Percentiles rank a stretch among this genome's conserved stretches.
Conservation (phyloP, 1,140 invertebrate genomes). For the Andricus grossulariae region DNA sequence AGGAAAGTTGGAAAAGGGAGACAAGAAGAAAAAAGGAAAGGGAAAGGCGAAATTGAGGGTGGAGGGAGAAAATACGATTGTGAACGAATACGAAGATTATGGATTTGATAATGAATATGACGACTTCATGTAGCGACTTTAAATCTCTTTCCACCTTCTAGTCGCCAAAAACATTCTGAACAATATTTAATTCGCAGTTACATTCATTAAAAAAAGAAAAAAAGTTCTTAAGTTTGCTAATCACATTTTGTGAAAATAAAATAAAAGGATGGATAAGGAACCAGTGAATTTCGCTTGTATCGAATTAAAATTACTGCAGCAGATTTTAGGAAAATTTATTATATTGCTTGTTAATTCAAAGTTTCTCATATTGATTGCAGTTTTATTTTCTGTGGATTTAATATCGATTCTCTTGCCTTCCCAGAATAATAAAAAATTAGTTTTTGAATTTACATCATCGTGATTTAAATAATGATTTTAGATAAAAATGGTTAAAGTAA, state of each 20-base stretch:
- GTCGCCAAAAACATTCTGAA: conserved; percentile 57
- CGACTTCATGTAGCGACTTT: conserved; percentile 82
- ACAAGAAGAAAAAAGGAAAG: conserved; percentile 85
- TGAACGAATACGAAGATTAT: conserved; percentile 78
- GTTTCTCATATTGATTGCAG: no score
- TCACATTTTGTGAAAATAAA: neutral
- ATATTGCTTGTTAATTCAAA: no score
- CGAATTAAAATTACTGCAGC: no score
- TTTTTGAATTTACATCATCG: neutral
- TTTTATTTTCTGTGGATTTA: neutral
- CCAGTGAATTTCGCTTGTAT: neutral
- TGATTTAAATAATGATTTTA: neutral
- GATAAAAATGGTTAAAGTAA: neutral
- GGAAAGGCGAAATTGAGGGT: conserved; percentile 87
- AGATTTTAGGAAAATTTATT: no score
- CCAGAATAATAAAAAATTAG: neutral
- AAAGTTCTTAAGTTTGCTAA: conserved; percentile 5
- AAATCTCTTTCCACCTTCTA: conserved; percentile 63
- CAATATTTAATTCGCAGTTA: neutral
- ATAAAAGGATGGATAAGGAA: neutral
- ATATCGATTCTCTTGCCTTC: neutral
- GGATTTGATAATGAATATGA: conserved; percentile 78
- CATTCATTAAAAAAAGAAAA: neutral
- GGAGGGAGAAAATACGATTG: conserved; percentile 82
- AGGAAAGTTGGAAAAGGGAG: conserved; percentile 85